A percentile compares a stretch with the other conserved stretches of the same genome.
Conservation (phyloP, 2,113 vertebrate genomes). For the Gambusia holbrooki region DNA sequence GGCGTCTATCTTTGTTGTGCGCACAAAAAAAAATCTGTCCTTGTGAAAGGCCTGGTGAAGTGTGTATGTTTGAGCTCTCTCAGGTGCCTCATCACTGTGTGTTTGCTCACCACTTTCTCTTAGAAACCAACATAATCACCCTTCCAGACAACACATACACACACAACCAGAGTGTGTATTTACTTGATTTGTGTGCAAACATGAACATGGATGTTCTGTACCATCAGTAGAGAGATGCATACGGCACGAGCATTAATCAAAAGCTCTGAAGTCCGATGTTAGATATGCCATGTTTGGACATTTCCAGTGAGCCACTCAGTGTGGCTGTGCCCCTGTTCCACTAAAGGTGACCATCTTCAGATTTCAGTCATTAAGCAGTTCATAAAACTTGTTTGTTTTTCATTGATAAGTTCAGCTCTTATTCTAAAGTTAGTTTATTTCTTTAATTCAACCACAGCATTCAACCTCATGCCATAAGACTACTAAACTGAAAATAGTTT, state of each 20-base stretch:
- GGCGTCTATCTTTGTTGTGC: not conserved
- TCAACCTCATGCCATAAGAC: too few species aligned
- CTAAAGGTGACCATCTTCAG: too few species aligned
- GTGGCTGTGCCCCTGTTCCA: too few species aligned
- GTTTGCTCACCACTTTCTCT: constrained; percentile 39
- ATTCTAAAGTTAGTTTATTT: too few species aligned
- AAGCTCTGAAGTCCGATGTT: not conserved
- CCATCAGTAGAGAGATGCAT: constrained; percentile 13
- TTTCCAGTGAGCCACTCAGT: too few species aligned
- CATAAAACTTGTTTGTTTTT: too few species aligned
- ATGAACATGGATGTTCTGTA: constrained; percentile 14
- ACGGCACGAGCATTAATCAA: not conserved
- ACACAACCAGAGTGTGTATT: constrained; percentile 19
- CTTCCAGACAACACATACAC: constrained; percentile 26
- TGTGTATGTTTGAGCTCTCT: constrained; percentile 29
- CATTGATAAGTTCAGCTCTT: too few species aligned
- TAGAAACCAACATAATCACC: constrained; percentile 34
- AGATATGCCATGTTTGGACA: not conserved
- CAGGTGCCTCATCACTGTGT: constrained; percentile 33
- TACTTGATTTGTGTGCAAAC: constrained; percentile 46
- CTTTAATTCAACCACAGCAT: too few species aligned
- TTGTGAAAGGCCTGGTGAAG: constrained; percentile 1
- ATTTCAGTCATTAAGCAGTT: too few species aligned
- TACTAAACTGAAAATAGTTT: too few species aligned
- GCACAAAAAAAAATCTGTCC: not conserved